Base-by-base conservation (phyloP, 2,113 vertebrate genomes). In the Thymallus thymallus region DNA sequence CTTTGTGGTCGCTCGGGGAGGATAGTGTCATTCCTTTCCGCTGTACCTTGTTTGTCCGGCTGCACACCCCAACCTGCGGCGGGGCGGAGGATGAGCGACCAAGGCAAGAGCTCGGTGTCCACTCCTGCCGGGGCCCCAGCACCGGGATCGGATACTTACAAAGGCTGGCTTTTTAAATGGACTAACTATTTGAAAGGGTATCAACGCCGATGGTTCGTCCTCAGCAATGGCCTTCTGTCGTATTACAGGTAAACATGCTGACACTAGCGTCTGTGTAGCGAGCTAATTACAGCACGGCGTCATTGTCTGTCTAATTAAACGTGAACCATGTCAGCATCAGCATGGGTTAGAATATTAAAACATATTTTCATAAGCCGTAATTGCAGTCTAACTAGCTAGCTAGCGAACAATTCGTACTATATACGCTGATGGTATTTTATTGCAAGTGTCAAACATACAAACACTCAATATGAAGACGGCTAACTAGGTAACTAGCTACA, bases 91-190 rank as follows among this genome's bases (percentile, higher is more conserved):
- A 88, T 90, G 90, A 84, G 90, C 76, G 89, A 83, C 68, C 87
- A 90, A 68, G 86, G 85, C 55, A 93, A 90, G 88, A 84, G 89
- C 85, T 90, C 88, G 69, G 88, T 84, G 29, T 88, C 91, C 76
- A 85, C 90, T 51, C 88, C 90, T 55, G 79, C 89, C 73, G 82
- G 85, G 84, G 88, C 90, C 82, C 87, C 90, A 20, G 87, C 69
- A 7, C 87, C 88, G 12, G 92, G 90, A 48, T 88, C 83, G 73
- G 95, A 96, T 78, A 95, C 94, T 24, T 94, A 96, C 85, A 95
- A 94, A 88, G 96, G 97, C 67, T 98, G 97, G 96, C 95, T 98
- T n/a, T 95, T 97, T 90, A 98, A 98, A 91, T 98, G 97, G 97
- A 98, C 97, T 82, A 98, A 98, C 93, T 98, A 98, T 73, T 80